Conservation (phyloP, 2,797 vertebrate genomes). For the Spinus olivaceus region DNA sequence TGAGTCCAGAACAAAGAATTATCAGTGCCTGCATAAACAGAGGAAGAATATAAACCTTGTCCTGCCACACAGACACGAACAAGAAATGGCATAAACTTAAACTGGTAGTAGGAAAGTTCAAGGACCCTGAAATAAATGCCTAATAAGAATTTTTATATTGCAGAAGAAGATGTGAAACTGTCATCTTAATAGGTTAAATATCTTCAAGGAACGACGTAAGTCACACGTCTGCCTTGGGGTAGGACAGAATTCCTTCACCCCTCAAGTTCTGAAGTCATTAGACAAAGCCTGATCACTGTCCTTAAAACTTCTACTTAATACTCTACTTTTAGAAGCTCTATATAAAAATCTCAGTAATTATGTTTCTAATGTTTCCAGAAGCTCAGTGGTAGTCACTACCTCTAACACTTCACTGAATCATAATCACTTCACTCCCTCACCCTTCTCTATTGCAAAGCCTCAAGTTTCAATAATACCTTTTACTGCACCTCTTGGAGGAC, state of each 20-base stretch:
- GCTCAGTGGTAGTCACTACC: not conserved
- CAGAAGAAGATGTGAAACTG: not conserved
- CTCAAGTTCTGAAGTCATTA: not conserved
- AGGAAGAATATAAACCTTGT: not conserved
- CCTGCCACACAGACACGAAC: not conserved
- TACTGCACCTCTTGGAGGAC: not conserved
- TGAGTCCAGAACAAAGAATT: not conserved
- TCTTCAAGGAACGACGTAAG: not conserved
- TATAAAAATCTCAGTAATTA: not conserved
- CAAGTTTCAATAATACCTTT: not conserved
- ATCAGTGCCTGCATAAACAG: not conserved
- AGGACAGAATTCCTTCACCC: not conserved
- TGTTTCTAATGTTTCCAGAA: not conserved
- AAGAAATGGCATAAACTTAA: not conserved
- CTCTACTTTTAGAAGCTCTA: not conserved
- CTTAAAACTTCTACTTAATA: not conserved
- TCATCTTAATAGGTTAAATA: not conserved
- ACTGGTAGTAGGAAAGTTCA: not conserved
- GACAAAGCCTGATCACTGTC: not conserved
- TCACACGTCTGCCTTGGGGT: not conserved
- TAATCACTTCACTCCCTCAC: not conserved
- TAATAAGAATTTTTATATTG: not conserved
- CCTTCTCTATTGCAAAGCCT: not conserved
- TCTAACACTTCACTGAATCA: not conserved
- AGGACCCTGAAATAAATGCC: not conserved